Conservation (phyloP, 2,113 vertebrate genomes). For the Oxyura jamaicensis region DNA sequence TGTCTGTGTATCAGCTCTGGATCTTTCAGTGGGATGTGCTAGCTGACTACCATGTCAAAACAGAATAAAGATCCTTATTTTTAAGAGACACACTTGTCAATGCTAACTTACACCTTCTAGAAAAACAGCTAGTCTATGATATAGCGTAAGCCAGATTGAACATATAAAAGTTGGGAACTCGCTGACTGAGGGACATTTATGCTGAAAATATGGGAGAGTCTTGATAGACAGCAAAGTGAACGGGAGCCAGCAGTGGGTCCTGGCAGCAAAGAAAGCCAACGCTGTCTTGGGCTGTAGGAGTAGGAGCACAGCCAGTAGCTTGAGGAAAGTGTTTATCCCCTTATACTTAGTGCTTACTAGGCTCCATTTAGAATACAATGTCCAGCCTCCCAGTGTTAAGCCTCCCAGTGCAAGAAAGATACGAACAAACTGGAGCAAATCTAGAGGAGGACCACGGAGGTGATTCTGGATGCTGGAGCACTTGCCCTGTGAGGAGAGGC, state of each 20-base stretch:
- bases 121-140: not conserved
- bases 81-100: not conserved
- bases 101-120: not conserved
- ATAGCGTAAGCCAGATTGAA: not conserved
- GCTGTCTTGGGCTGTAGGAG: not conserved
- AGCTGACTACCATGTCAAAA: not conserved
- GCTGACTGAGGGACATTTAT: not conserved
- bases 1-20: not conserved
- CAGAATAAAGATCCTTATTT: not conserved
- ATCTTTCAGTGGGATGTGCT: not conserved
- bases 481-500: not conserved
- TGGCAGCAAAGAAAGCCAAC: not conserved
- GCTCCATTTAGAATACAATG: not conserved
- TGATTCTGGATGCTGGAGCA: rapidly evolving
- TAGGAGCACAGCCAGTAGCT: not conserved
- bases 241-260: rapidly evolving
- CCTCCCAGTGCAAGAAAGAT: not conserved
- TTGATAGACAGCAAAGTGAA: not conserved
- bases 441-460: rapidly evolving
- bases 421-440: rapidly evolving
- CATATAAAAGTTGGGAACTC: not conserved
- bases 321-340: not conserved
- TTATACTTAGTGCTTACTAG: not conserved
- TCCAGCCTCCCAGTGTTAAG: not conserved
- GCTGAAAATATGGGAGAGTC: not conserved